Evolutionary conservation across 2,797 vertebrate genomes (phyloP).

Genomic region (Protonibea diacanthus): DNA sequence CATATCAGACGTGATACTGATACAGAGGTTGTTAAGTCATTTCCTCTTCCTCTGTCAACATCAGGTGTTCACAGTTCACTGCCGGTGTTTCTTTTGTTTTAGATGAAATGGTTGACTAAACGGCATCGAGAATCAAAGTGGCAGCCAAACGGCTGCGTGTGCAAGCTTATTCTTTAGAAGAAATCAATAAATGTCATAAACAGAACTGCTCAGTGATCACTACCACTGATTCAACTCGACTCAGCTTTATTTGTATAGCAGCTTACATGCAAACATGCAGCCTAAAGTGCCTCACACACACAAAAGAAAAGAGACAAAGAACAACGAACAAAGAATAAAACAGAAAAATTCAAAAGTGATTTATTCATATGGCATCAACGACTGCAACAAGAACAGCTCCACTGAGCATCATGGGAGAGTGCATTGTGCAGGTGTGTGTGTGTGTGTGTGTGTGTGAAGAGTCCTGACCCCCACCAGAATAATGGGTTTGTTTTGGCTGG

Average conservation of each 20-base stretch:
- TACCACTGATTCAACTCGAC: neutral
- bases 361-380: neutral
- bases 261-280: too few relatives aligned
- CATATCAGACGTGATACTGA: neutral
- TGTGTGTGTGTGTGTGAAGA: constrained; percentile 19
- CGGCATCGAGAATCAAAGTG: neutral
- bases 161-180: neutral
- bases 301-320: too few relatives aligned
- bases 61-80: neutral
- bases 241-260: too few relatives aligned
- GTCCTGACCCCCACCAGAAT: constrained; percentile 21
- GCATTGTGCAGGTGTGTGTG: constrained; percentile 12
- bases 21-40: neutral
- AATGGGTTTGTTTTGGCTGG: constrained; percentile 52
- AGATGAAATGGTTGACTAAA: neutral
- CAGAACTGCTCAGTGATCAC: neutral
- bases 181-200: neutral
- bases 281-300: too few relatives aligned
- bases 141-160: too few relatives aligned
- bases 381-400: neutral
- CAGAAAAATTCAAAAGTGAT: too few relatives aligned
- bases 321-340: too few relatives aligned
- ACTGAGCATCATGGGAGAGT: neutral
- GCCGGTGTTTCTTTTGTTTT: neutral
- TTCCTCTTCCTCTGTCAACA: neutral